Evolutionary conservation across 2,113 vertebrate genomes (phyloP), one percentile per base, ranked within the genome.

Genomic region (Platysteira castanea): DNA sequence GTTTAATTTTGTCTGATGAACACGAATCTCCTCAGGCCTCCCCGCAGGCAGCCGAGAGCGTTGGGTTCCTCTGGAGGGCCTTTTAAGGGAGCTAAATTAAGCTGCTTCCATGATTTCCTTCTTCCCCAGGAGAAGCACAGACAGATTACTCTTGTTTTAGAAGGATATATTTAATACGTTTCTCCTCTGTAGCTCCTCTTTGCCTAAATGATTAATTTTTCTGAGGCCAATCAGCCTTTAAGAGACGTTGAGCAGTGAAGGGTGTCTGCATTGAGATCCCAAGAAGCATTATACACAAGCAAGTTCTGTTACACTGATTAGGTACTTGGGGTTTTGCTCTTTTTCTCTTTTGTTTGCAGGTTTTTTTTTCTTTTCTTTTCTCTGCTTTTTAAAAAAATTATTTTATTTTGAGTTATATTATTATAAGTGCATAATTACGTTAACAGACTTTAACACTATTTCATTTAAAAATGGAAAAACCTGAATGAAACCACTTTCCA

Each of bases 31-130:
- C 54, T 69, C 60, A 49, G 63, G n/a, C 59, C 26, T 30, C 54
- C n/a, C 84, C 24, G 19, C 27, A 37, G 63, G 84, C 71, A 69
- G 54, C 0, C 0, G 46, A 60, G 89, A 77, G 22, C 4, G 2
- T 12, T n/a, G 10, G 5, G 14, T n/a, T 74, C 60, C 81, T 89
- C 73, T 31, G 22, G 73, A 89, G 84, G 24, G 30, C 37, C 41
- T 64, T 90, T 84, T 26, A 33, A 26, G 42, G 76, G 63, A 77
- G 41, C 21, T 73, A 80, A 87, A 87, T 93, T 65, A 91, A 93
- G 46, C 84, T 89, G 35, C 77, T 73, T 53, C 53, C 57, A 2
- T 53, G 60, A 65, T 74, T 87, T 61, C 31, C 23, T 44, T 6
- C 68, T 77, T 37, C 73, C 73, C 54, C 37, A 74, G 70, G 77